Conservation (phyloP, 2,113 vertebrate species). For the Pyxicephalus adspersus region DNA sequence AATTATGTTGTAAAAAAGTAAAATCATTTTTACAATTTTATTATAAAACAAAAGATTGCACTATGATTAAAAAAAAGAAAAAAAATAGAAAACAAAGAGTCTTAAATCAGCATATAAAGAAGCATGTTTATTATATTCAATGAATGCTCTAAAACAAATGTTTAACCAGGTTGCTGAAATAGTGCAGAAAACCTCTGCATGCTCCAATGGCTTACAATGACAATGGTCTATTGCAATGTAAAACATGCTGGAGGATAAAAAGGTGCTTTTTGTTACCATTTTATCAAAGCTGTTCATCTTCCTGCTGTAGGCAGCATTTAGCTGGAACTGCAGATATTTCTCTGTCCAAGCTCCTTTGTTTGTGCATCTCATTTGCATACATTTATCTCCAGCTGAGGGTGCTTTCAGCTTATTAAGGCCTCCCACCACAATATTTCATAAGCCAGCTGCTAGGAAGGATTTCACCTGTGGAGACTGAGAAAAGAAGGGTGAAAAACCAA, state of each 20-base stretch:
- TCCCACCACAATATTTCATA: constrained; percentile 87
- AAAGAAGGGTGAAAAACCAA: constrained; percentile 80
- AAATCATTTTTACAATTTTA: constrained; percentile 1
- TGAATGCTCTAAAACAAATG: constrained; percentile 80
- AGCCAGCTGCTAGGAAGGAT: constrained; percentile 87
- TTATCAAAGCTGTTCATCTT: constrained; percentile 95
- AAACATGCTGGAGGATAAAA: constrained; percentile 80
- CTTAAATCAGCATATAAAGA: constrained; percentile 58
- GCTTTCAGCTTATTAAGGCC: constrained; percentile 91
- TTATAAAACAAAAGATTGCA: constrained; percentile 49
- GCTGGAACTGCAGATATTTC: constrained; percentile 85
- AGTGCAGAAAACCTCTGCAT: constrained; percentile 69
- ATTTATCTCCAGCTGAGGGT: constrained; percentile 90
- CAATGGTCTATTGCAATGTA: constrained; percentile 82
- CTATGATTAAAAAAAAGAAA: constrained; percentile 52
- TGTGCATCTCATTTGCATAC: constrained; percentile 99
- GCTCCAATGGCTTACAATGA: constrained; percentile 76
- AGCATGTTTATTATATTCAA: constrained; percentile 69
- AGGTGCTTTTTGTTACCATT: constrained; percentile 91
- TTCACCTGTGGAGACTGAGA: constrained; percentile 90
- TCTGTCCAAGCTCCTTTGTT: constrained; percentile 86
- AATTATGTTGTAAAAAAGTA: background rate
- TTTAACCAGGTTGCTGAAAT: constrained; percentile 75
- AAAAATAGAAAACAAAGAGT: constrained; percentile 40
- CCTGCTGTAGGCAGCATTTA: constrained; percentile 84